Evolutionary conservation across 2,888 invertebrate species (phyloP), one percentile per base, ranked within the genome.

Genomic region (Lingula anatina): DNA sequence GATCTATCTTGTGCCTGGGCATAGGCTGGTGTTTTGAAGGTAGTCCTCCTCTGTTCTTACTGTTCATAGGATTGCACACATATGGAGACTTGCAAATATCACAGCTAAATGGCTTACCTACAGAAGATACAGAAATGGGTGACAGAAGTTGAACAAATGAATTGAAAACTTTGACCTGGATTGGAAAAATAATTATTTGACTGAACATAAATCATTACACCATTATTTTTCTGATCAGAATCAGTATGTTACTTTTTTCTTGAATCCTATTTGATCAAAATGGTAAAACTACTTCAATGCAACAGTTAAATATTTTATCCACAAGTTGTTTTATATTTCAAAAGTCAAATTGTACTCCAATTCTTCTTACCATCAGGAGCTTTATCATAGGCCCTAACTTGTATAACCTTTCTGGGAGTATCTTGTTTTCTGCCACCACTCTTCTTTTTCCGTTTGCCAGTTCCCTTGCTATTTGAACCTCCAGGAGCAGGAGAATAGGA

Each of bases 31-130:
- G 63, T 9, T 59, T 56, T 12, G 62, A 61, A 7, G 54, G 47
- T 20, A 50, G 46, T 21, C 53, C 58, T 5, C 47, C 37, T 45
- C 61, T 63, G 15, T 51, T 44, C 44, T 57, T 60, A 5, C 53
- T 49, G 39, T 46, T 35, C 24, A 44, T 38, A 3, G 58, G 57
- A 44, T 66, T 64, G n/a, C 60, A 59, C 3, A 68, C 62, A 49
- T 65, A 66, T 1, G 65, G 60, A 0, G 65, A 66, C 45, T 60
- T 62, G 50, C 69, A 69, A n/a, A 68, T 51, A 38, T 63, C 60
- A 56, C 69, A 69, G 35, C 56, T 54, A 48, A 66, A 65, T 28
- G 62, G 64, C 26, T 54, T 50, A 9, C 65, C 66, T 68, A 39
- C 4, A 54, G 51, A 25, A 37, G 26, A 45, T 27, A 15, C 26